phyloP scores from a whole-genome alignment of 2,888 invertebrate species.

The Enoplolaimus lenunculus region DNA sequence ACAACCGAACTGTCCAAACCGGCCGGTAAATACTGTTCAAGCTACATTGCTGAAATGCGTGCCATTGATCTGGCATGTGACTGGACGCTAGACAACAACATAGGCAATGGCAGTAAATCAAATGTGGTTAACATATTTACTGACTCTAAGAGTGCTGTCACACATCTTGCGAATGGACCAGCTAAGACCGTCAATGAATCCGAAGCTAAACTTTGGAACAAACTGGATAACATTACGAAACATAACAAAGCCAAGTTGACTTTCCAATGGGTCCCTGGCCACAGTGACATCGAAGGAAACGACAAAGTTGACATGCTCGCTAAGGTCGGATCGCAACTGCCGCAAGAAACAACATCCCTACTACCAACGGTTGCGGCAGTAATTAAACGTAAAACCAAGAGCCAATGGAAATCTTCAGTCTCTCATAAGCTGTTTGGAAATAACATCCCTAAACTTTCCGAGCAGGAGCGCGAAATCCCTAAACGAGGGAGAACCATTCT shows the following conservation, averaged over 20 bases:
- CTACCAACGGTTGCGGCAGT: background rate
- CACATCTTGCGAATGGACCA: background rate
- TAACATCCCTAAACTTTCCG: background rate
- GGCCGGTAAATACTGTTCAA: too few species aligned
- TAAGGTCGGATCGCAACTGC: background rate
- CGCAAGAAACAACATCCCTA: background rate
- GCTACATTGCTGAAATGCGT: too few species aligned
- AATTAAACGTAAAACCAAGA: constrained; percentile 8
- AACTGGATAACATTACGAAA: background rate
- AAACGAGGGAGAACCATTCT: background rate
- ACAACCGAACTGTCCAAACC: too few species aligned
- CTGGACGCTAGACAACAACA: too few species aligned
- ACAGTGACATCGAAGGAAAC: constrained; percentile 5
- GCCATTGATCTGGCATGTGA: too few species aligned
- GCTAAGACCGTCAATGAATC: background rate
- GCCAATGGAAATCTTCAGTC: background rate
- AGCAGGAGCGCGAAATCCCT: background rate
- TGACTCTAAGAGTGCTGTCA: background rate
- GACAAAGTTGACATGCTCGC: background rate
- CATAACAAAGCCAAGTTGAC: background rate
- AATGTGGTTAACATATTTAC: too few species aligned
- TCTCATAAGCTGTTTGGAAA: background rate
- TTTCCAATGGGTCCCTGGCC: constrained; percentile 9
- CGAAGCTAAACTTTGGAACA: background rate
- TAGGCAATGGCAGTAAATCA: too few species aligned